Base-by-base conservation (phyloP, 53 echinoderm and acorn worm genomes). In the Astropecten irregularis region DNA sequence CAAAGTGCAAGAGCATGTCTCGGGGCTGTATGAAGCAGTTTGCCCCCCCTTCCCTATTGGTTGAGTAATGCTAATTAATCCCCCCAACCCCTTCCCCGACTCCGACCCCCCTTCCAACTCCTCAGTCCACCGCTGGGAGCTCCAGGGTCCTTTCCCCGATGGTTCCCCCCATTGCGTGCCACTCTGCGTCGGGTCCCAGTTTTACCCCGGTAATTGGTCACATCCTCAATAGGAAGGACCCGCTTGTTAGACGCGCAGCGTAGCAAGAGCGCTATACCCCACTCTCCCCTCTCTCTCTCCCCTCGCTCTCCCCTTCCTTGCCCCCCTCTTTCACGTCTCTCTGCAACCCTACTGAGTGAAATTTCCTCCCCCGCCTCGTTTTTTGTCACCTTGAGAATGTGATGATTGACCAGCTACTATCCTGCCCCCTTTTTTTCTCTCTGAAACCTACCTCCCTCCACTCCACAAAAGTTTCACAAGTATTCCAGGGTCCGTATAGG, bases 321-420 rank as follows among this genome's bases (percentile, higher is more conserved):
- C 55, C 54, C 30, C 39, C 37, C 39, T 4, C 50, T 38, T 56
- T 74, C 56, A 16, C 74, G 29, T 57, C 34, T 40, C 62, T 44
- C 47, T 32, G 46, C 33, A 19, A 4, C n/a, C 39, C 62, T 14
- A 40, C 42, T 79, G 79, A 79, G 79, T 79, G 79, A 79, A 33
- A 79, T 79, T 79, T 79, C 79, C 79, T 79, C 62, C 31, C 48
- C 26, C 26, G 46, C 40, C 13, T 42, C 33, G 4, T 16, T 62
- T 68, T 60, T 79, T 79, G 79, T 47, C 79, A 62, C 79, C 79
- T 79, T 79, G 46, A 79, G 62, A 61, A 79, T 23, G 11, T 60
- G 61, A 31, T 62, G 79, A 79, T 79, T 4, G 79, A 60, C 61
- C 37, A 8, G 42, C 42, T 42, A 8, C 42, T 11, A 6, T 11